Conservation (phyloP, 37 sponge, comb jelly and placozoan genomes). For the Cliona cf. orientalis region DNA sequence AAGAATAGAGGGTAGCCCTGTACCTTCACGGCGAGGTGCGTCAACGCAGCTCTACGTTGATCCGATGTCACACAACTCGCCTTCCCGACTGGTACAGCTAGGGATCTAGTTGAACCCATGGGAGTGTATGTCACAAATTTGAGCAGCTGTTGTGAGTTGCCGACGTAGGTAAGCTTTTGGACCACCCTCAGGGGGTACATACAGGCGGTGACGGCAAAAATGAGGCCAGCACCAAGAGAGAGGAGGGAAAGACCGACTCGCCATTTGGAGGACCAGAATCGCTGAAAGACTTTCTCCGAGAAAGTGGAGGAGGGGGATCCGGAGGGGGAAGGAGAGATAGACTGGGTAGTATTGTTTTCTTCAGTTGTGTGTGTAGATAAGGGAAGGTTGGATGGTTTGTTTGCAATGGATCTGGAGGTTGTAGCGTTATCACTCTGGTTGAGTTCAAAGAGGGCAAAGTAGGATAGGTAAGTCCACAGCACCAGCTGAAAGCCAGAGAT, state of each 20-base stretch:
- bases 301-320: too few species aligned
- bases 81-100: conserved; percentile 30
- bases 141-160: neutral
- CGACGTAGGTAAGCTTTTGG: conserved; percentile 26
- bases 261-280: conserved; percentile 50
- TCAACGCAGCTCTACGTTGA: neutral
- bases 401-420: too few species aligned
- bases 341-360: too few species aligned
- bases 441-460: conserved; percentile 48
- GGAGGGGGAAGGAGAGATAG: neutral
- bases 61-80: conserved; percentile 1
- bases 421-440: neutral
- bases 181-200: conserved; percentile 66
- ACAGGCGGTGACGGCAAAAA: conserved; percentile 59
- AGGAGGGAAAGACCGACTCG: conserved; percentile 25
- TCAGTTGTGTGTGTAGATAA: too few species aligned
- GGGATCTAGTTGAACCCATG: conserved; percentile 9
- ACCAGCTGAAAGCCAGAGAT: conserved; percentile 60
- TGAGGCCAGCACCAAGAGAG: conserved; percentile 50
- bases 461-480: conserved; percentile 69
- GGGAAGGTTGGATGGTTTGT: too few species aligned
- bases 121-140: conserved; percentile 50
- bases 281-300: too few species aligned
- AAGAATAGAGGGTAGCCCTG: conserved; percentile 60
- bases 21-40: conserved; percentile 57